phyloP scores from a whole-genome alignment of 2,113 vertebrate genomes.

The Pedionomus torquatus region DNA sequence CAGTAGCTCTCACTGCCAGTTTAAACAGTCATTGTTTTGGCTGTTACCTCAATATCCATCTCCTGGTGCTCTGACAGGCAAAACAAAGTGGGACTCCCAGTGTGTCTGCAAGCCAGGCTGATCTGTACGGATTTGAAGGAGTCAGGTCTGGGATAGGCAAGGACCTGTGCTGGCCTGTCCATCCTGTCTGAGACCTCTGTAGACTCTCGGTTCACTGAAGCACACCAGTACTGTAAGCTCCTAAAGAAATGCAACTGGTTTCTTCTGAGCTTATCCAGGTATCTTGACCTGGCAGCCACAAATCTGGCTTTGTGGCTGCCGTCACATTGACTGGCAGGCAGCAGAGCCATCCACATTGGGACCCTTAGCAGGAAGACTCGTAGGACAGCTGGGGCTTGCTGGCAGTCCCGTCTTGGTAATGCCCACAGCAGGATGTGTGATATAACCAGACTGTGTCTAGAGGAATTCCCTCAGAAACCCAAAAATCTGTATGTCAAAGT shows the following conservation, averaged over 20 bases:
- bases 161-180: background rate
- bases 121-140: background rate
- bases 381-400: background rate
- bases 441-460: background rate
- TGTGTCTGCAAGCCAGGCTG: background rate
- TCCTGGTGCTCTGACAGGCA: background rate
- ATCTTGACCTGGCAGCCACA: background rate
- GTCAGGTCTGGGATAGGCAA: background rate
- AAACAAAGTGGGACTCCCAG: background rate
- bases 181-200: background rate
- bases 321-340: background rate
- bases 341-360: accelerated
- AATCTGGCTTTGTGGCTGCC: background rate
- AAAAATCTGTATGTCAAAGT: background rate
- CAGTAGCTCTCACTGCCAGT: background rate
- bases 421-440: accelerated
- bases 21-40: background rate
- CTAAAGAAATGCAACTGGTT: background rate
- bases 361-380: background rate
- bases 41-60: background rate
- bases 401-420: background rate
- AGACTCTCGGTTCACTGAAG: background rate
- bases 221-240: background rate
- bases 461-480: background rate
- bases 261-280: background rate